Base-by-base conservation (phyloP, 37 sponge, comb jelly and placozoan genomes). In the Tethya wilhelma region DNA sequence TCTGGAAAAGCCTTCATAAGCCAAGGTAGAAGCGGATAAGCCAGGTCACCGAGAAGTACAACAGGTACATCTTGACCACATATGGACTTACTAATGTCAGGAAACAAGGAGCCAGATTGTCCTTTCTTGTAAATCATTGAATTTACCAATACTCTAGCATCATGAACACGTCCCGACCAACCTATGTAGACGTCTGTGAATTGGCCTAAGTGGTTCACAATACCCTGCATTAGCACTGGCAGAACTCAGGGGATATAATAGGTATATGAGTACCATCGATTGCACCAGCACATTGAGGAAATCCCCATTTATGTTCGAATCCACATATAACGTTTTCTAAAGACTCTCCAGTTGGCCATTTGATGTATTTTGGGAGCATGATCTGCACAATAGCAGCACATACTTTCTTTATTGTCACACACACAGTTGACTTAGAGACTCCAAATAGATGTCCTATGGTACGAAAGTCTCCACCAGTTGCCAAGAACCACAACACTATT, bases 391-490 rank as follows among this genome's bases (percentile, higher is more conserved):
- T 70, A 9, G 60, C 45, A 60, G 57, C 7, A 73, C 87, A 87
- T 5, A 67, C 59, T 34, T 87, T 80, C 25, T 38, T 63, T 36
- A 80, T 58, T 32, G 79, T 74, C 20, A 65, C 6, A 64, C 87
- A 72, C 12, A 87, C 87, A 11, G 80, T 41, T 49, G 75, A 26
- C 44, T 56, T 67, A 17, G 77, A 56, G 7, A 87, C 71, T 25
- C 88, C 82, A 76, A 81, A 87, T 28, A 80, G 43, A 37, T 80
- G 77, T 22, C 46, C 81, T 70, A 87, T 67, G 30, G 88, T 87
- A n/a, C 77, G 40, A 59, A 76, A 81, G 37, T 87, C 82, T 45
- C 55, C 44, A 30, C 17, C 44, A 9, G 77, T 81, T 28, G 88
- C 76, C 34, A 87, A 59, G 22, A 12, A 38, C 88, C 88, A 81